A percentile compares a stretch with the other conserved stretches of the same genome.
Evolutionary conservation across 2,888 invertebrate genomes (phyloP).

Genomic region (Latheticus oryzae): DNA sequence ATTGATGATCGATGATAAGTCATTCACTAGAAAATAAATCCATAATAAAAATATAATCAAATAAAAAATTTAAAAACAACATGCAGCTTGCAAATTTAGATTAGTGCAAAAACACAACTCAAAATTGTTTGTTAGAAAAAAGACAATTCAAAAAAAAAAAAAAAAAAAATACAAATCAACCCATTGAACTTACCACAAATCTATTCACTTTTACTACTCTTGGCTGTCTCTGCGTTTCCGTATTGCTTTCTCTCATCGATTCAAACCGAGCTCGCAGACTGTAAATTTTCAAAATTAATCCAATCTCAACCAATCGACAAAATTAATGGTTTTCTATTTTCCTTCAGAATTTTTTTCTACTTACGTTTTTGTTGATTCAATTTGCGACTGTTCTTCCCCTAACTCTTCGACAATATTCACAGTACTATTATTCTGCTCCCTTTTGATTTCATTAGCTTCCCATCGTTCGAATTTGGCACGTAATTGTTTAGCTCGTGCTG

Average conservation of each 20-base stretch:
- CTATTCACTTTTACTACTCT: conserved; percentile 85
- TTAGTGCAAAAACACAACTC: conserved; percentile 42
- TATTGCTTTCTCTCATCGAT: conserved; percentile 76
- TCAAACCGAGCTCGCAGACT: conserved; percentile 90
- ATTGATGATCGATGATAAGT: conserved; percentile 23
- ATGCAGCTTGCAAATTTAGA: conserved; percentile 5
- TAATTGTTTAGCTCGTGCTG: conserved; percentile 85
- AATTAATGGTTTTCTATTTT: not conserved
- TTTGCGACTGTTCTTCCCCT: conserved; percentile 78
- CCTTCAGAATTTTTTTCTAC: conserved; percentile 42
- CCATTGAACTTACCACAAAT: conserved; percentile 93
- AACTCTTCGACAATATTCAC: conserved; percentile 60
- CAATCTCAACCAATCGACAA: not conserved
- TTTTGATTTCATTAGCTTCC: conserved; percentile 76
- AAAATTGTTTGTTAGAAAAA: conserved; percentile 34
- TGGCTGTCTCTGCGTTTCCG: conserved; percentile 63
- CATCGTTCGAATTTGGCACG: conserved; percentile 91
- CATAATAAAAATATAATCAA: conserved; percentile 20
- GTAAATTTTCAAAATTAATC: no score
- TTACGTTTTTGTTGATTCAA: conserved; percentile 87
- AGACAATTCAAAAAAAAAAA: conserved; percentile 39
- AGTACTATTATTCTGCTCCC: conserved; percentile 64
- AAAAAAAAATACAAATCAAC: conserved; percentile 5
- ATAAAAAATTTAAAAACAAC: conserved; percentile 6
- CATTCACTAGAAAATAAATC: conserved; percentile 50